Percentiles rank a stretch among this genome's conserved stretches.
Evolutionary conservation across 1,140 invertebrate genomes (phyloP).

Genomic region (Harlomillsia oculata): DNA sequence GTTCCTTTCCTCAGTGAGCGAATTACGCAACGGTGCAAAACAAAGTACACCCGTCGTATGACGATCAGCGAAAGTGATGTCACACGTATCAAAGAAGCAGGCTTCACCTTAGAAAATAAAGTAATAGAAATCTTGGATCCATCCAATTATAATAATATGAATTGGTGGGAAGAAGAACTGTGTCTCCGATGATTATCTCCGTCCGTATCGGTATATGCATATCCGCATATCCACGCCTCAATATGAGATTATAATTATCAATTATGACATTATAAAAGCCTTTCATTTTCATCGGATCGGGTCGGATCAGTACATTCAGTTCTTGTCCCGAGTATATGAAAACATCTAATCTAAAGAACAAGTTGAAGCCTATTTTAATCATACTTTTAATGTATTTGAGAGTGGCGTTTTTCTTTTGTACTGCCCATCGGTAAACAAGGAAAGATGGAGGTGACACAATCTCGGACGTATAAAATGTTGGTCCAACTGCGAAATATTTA

Average conservation of each 20-base stretch:
- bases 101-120: conserved; percentile 8
- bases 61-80: conserved; percentile 17
- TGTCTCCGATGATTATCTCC: too few species aligned
- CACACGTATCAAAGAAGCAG: conserved; percentile 21
- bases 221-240: too few species aligned
- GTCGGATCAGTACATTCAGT: too few species aligned
- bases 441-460: conserved; percentile 5
- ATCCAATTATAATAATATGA: too few species aligned
- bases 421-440: conserved; percentile 15
- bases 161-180: too few species aligned
- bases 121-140: background rate
- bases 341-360: too few species aligned
- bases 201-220: too few species aligned
- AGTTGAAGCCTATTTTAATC: too few species aligned
- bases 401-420: conserved; percentile 13
- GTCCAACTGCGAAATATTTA: conserved; percentile 18
- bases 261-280: too few species aligned
- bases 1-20: conserved; percentile 1
- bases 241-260: too few species aligned
- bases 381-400: conserved; percentile 16
- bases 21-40: conserved; percentile 10
- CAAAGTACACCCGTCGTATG: conserved; percentile 12
- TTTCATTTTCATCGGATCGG: too few species aligned
- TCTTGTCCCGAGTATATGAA: too few species aligned
- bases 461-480: conserved; percentile 15